Percentiles rank a stretch among this genome's conserved stretches.
Evolutionary conservation across 2,113 vertebrate species (phyloP).

Genomic region (Muntiacus muntjak): DNA sequence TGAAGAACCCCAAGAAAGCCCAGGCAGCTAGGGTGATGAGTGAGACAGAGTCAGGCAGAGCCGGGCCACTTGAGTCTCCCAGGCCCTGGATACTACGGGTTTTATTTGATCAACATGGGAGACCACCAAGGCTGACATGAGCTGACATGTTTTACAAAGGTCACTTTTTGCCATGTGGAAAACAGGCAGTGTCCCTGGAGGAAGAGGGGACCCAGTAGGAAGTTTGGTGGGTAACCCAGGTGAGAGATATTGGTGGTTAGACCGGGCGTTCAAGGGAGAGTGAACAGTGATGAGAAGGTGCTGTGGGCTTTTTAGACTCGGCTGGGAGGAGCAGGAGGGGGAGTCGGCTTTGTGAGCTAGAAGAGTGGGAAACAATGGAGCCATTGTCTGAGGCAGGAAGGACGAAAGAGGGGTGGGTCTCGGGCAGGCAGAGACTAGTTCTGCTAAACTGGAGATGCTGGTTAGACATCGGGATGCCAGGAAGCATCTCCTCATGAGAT

Average conservation of each 20-base stretch:
- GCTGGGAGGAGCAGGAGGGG: background rate
- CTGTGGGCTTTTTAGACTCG: background rate
- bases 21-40: background rate
- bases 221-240: background rate
- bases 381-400: background rate
- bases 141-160: background rate
- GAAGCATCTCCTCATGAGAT: background rate
- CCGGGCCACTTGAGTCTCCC: background rate
- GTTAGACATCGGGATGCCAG: background rate
- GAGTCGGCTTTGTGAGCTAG: background rate
- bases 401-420: background rate
- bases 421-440: background rate
- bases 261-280: accelerated
- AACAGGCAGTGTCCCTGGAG: background rate
- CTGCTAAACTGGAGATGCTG: background rate
- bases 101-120: background rate
- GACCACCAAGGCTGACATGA: background rate
- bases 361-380: background rate
- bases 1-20: background rate
- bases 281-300: background rate
- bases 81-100: background rate
- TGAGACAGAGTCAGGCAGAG: background rate
- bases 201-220: background rate
- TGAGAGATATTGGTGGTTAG: too few relatives aligned
- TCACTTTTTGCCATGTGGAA: accelerated